Base-by-base conservation (phyloP, 92 coral and sea anemone genomes). In the Nematostella vectensis region DNA sequence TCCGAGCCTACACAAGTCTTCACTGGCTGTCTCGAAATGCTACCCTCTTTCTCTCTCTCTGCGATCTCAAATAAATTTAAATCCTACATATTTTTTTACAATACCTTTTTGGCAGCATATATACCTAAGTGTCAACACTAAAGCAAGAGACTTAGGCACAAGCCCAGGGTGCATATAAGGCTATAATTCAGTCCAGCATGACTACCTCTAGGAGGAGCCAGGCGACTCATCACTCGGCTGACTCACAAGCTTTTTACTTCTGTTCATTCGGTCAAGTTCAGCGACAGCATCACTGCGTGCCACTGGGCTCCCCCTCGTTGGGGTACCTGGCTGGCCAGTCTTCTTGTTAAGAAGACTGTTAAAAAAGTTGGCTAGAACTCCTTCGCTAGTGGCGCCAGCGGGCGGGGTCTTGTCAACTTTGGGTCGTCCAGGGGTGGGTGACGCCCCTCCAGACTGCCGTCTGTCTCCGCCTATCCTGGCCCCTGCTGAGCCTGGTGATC, bases 331-430 rank as follows among this genome's bases (percentile, higher is more conserved):
- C 22, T 76, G 70, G 27, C 71, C 85, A 11, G 93, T 78, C 63
- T 93, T 87, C 77, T 93, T 93, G 59, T 83, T 93, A 57, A 93
- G 72, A 59, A 93, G 75, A 27, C 96, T 87, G 73, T 93, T 93
- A 56, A 93, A 93, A 82, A 93, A 93, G 73, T 93, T 93, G 31
- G 99, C 99, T 24, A 93, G 85, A 15, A 93, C 99, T n/a, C 99
- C 99, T 53, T 93, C 99, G 30, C 87, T 88, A 1, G 94, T 59
- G 0, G 88, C 74, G 1, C 70, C 84, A 3, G 93, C 82, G 8
- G 81, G 72, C 3, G 65, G 52, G 11, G 60, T 72, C 47, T 91
- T 91, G 38, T 91, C 98, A 48, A 80, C 88, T 91, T 91, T 91
- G 11, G 88, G 76, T 55, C 89, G 69, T 39, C 87, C 85, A 22